A percentile compares a stretch with the other conserved stretches of the same genome.
Conservation (phyloP, 2,888 invertebrate genomes). For the Spilosoma lubricipeda region DNA sequence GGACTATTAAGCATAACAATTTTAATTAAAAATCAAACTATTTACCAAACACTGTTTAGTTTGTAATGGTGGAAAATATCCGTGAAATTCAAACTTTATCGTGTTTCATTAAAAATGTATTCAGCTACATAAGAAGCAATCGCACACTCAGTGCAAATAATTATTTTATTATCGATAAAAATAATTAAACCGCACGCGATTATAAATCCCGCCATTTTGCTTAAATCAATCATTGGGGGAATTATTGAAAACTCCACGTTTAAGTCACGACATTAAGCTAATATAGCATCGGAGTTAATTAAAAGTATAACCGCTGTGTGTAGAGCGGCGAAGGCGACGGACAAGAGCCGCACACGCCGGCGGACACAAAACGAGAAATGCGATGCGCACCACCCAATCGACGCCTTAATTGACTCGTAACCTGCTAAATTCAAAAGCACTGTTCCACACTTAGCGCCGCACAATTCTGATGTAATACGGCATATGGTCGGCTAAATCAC, state of each 20-base stretch:
- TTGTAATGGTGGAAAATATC: slow-evolving; percentile 81
- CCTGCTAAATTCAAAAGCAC: slow-evolving; percentile 74
- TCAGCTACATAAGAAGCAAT: slow-evolving; percentile 62
- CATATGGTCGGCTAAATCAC: slow-evolving; percentile 79
- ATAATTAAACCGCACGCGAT: slow-evolving; percentile 58
- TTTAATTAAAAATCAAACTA: slow-evolving; percentile 84
- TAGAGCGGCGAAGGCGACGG: slow-evolving; percentile 48
- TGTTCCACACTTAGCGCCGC: slow-evolving; percentile 56
- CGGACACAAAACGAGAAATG: slow-evolving; percentile 71
- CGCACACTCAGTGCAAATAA: slow-evolving; percentile 52
- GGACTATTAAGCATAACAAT: slow-evolving; percentile 66
- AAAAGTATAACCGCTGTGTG: slow-evolving; percentile 70
- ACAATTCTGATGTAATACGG: slow-evolving; percentile 70
- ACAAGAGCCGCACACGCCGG: slow-evolving; percentile 60
- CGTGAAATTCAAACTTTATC: slow-evolving; percentile 83
- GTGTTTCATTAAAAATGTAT: slow-evolving; percentile 76
- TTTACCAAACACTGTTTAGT: slow-evolving; percentile 84
- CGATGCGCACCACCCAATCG: slow-evolving; percentile 70
- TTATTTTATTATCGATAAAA: slow-evolving; percentile 72
- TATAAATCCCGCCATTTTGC: slow-evolving; percentile 60
- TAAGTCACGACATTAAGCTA: slow-evolving; percentile 80
- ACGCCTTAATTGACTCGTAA: slow-evolving; percentile 80
- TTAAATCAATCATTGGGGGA: slow-evolving; percentile 66
- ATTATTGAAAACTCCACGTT: slow-evolving; percentile 67
- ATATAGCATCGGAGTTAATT: slow-evolving; percentile 87